phyloP scores from a whole-genome alignment of 2,113 vertebrate genomes.

The Dolichallabes microphthalmus region DNA sequence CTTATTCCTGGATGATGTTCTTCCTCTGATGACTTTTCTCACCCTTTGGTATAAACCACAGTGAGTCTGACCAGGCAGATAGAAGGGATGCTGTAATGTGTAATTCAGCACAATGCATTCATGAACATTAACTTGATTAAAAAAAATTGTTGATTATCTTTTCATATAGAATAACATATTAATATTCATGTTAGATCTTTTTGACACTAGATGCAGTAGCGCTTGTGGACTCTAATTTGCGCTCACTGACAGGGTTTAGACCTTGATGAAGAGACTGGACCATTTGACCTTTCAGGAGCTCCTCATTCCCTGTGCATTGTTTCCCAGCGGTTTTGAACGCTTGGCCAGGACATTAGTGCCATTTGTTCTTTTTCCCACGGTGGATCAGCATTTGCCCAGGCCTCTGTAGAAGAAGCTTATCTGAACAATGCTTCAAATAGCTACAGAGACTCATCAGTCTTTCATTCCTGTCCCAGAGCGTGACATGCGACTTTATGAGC shows the following conservation, averaged over 20 bases:
- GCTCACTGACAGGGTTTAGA: constrained; percentile 15
- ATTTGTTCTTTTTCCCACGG: constrained; percentile 81
- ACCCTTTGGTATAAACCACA: no score
- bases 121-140: not conserved
- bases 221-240: not conserved
- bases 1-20: no score
- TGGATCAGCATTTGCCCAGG: constrained; percentile 62
- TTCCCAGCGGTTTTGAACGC: constrained; percentile 44
- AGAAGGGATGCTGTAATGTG: not conserved
- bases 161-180: not conserved
- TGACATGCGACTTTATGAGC: constrained; percentile 47
- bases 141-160: not conserved
- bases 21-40: no score
- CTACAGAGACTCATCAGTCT: constrained; percentile 65
- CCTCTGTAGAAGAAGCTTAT: constrained; percentile 65
- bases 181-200: not conserved
- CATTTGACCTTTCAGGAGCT: constrained; percentile 25
- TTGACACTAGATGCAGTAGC: not conserved
- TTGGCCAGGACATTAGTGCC: constrained; percentile 58
- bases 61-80: not conserved
- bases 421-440: constrained; percentile 77
- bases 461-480: constrained; percentile 59
- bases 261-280: constrained; percentile 27
- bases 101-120: not conserved
- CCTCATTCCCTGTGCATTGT: constrained; percentile 47